A percentile compares a stretch with the other conserved stretches of the same genome.
These are phyloP conservation scores for Heliconius congener DNA, from an alignment of 1,140 invertebrate genomes.

Conservation along the genomic window DNA sequence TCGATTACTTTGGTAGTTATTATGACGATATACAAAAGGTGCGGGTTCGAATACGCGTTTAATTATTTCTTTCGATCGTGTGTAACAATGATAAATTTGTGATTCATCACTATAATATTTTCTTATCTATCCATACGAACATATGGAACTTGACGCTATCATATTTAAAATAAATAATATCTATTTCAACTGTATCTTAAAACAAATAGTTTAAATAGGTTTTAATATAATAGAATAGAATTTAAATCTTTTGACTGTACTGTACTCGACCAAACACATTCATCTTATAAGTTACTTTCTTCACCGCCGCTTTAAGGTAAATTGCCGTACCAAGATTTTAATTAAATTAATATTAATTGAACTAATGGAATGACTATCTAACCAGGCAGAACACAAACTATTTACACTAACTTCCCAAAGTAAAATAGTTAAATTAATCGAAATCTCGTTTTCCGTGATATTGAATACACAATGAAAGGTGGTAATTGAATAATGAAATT, in stretches of 20 bases:
- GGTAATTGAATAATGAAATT: not conserved
- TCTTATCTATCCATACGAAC: no score
- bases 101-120: no score
- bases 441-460: not conserved
- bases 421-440: constrained; percentile 3
- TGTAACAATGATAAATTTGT: no score
- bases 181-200: no score
- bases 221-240: no score
- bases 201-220: no score
- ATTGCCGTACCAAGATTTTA: not conserved
- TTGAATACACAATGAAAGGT: not conserved
- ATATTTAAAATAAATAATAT: no score
- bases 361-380: not conserved
- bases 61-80: no score
- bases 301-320: not conserved
- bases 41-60: no score
- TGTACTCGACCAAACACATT: not conserved
- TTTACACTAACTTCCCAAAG: constrained; percentile 14
- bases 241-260: no score
- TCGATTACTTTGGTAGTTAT: not conserved
- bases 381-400: constrained; percentile 8
- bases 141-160: no score
- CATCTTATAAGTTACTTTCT: not conserved
- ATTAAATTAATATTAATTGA: constrained; percentile 6
- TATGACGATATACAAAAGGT: not conserved